phyloP scores from a whole-genome alignment of 2,797 vertebrate species.

The Lerista edwardsae region DNA sequence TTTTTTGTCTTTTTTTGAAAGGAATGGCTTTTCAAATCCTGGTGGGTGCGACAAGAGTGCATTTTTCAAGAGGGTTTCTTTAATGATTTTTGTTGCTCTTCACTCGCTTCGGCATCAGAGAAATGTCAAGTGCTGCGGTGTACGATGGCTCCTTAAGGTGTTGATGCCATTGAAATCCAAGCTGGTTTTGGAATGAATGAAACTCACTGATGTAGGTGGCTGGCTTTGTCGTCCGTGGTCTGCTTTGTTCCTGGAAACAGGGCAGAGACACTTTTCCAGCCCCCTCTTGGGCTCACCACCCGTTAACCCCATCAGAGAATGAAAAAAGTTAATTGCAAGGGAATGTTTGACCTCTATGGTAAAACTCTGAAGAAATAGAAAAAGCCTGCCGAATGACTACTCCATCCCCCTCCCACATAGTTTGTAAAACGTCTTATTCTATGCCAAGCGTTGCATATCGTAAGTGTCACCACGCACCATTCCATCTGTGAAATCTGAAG shows the following conservation, averaged over 20 bases:
- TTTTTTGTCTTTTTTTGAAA: not conserved
- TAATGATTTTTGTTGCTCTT: not conserved
- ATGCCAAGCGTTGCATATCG: conserved; percentile 27
- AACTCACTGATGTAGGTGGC: conserved; percentile 18
- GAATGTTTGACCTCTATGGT: conserved; percentile 52
- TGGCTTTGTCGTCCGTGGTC: conserved; percentile 50
- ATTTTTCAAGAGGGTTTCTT: not conserved
- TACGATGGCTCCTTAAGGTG: not conserved
- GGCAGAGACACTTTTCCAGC: too few relatives aligned
- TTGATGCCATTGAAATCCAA: conserved; percentile 35
- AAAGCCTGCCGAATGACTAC: conserved; percentile 39
- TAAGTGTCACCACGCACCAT: conserved; percentile 44
- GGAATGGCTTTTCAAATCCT: not conserved
- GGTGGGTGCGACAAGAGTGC: conserved; percentile 1
- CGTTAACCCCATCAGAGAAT: conserved; percentile 57
- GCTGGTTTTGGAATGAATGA: conserved; percentile 52
- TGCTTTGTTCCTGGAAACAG: conserved; percentile 55
- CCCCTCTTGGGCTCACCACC: conserved; percentile 55
- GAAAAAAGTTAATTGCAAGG: conserved; percentile 27
- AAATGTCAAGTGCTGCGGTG: not conserved
- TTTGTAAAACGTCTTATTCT: conserved; percentile 65
- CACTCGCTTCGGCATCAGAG: conserved; percentile 8
- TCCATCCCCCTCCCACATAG: conserved; percentile 53
- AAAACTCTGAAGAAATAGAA: conserved; percentile 48
- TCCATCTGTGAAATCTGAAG: conserved; percentile 60